These are phyloP conservation scores for Grammomys dolichurus DNA, from an alignment of 2,113 vertebrate species.

Conservation along the genomic window DNA sequence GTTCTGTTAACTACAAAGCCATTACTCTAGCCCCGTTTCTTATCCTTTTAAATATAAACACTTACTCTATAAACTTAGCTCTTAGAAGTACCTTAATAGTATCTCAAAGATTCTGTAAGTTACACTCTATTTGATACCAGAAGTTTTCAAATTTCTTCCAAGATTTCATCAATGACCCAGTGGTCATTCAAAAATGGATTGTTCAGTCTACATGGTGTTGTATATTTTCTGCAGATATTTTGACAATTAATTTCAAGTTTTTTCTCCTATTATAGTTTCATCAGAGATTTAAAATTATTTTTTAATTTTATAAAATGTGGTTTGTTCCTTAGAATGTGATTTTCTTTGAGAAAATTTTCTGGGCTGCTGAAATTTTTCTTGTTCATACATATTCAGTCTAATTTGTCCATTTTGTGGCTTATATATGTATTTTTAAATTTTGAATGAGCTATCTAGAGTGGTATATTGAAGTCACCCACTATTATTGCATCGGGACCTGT, in stretches of 20 bases:
- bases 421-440: neutral
- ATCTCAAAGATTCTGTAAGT: neutral
- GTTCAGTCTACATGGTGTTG: neutral
- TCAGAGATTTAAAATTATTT: neutral
- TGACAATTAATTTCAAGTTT: neutral
- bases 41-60: neutral
- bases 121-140: neutral
- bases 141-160: neutral
- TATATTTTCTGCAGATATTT: neutral
- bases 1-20: neutral
- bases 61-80: neutral
- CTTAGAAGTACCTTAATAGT: neutral
- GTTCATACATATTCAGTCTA: neutral
- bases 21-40: neutral
- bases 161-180: neutral
- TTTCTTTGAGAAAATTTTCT: neutral
- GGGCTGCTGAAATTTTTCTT: neutral
- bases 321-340: neutral
- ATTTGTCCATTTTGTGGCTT: neutral
- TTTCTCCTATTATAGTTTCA: too few relatives aligned
- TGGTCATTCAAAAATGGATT: neutral
- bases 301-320: neutral
- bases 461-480: neutral
- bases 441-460: neutral
- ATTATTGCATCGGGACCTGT: neutral